These are phyloP conservation scores for Tonatia bakeri DNA, from an alignment of 2,113 vertebrate species.

Conservation along the genomic window DNA sequence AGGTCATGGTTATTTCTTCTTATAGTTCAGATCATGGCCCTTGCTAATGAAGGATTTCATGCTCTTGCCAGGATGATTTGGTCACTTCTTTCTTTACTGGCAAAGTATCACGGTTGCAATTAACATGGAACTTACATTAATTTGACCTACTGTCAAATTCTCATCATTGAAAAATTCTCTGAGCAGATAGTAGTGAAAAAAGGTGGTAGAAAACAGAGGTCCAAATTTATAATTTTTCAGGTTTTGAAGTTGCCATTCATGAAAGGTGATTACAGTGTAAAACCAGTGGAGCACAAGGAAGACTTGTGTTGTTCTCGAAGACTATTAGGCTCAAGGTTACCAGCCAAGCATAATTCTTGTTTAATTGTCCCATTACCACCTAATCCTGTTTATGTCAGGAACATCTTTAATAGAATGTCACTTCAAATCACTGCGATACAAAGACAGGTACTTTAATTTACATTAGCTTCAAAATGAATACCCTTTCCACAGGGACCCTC, in stretches of 20 bases:
- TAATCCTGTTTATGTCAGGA: constrained; percentile 53
- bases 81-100: neutral
- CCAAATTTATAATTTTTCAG: neutral
- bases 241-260: neutral
- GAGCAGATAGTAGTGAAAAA: neutral
- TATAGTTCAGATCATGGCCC: neutral
- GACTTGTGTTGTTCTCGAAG: neutral
- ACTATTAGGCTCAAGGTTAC: constrained; percentile 54
- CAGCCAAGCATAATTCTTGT: constrained; percentile 55
- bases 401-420: constrained; percentile 48
- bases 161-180: neutral
- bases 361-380: constrained; percentile 35
- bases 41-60: neutral
- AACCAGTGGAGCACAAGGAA: neutral
- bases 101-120: neutral
- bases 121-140: neutral
- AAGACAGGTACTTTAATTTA: constrained; percentile 9
- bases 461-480: constrained; percentile 22
- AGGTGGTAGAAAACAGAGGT: neutral
- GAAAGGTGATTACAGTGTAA: neutral
- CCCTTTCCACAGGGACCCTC: neutral
- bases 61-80: neutral
- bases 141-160: neutral
- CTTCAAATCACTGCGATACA: constrained; percentile 45
- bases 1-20: neutral